Evolutionary conservation across 2,888 invertebrate species (phyloP).

Genomic region (Nemurella pictetii): DNA sequence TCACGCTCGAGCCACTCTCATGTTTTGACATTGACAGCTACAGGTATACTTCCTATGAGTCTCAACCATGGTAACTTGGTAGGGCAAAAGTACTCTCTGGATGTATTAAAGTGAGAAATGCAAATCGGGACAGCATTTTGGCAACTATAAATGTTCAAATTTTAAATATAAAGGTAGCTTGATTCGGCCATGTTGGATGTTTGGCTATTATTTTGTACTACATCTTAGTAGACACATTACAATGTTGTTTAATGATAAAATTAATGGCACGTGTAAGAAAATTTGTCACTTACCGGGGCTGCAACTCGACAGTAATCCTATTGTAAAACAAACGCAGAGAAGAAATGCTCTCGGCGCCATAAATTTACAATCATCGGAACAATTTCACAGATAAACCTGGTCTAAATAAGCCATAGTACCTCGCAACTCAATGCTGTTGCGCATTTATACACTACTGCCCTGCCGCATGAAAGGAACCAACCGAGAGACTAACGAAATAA

Average conservation of each 20-base stretch:
- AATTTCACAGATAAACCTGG: constrained; percentile 50
- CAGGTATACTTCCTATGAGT: not conserved
- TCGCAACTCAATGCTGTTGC: constrained; percentile 44
- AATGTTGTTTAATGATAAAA: constrained; percentile 14
- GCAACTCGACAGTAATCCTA: constrained; percentile 51
- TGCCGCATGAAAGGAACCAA: constrained; percentile 46
- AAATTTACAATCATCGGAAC: constrained; percentile 72
- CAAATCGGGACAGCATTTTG: not conserved
- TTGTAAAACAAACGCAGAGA: constrained; percentile 66
- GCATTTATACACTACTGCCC: constrained; percentile 42
- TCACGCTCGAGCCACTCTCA: constrained; percentile 9
- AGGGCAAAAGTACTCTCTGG: not conserved
- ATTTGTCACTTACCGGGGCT: constrained; percentile 35
- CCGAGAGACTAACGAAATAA: constrained; percentile 36
- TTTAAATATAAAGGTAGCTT: not conserved
- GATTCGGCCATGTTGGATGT: constrained; percentile 41
- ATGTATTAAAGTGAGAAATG: not conserved
- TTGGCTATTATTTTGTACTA: constrained; percentile 30
- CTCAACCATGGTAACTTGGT: not conserved
- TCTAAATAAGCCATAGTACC: constrained; percentile 46
- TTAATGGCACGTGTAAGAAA: constrained; percentile 7
- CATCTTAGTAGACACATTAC: not conserved
- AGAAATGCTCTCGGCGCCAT: constrained; percentile 79
- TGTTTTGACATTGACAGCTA: constrained; percentile 40
- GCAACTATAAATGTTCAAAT: not conserved